Evolutionary conservation across 2,888 invertebrate genomes (phyloP), one percentile per base, ranked within the genome.

Genomic region (Aleiodes alternator): DNA sequence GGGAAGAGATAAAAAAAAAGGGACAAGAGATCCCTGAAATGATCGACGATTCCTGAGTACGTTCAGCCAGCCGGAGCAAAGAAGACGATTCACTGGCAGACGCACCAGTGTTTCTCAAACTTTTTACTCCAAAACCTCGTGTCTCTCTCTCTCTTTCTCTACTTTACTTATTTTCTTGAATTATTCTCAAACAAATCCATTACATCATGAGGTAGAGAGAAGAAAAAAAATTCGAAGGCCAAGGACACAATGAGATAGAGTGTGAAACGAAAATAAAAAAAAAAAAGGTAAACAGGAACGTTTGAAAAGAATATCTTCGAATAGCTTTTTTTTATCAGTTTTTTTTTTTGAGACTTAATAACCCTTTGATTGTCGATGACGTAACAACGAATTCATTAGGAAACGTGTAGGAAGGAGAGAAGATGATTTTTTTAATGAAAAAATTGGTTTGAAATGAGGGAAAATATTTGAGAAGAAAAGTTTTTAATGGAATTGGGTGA

Each of bases 1-100:
- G 16, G 9, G 29, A 43, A 34, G 34, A 38, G 56, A n/a, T 8
- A 38, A 61, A 34, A 61, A 61, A 34, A 16, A 34, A 16, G 70
- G 69, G 69, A 73, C 55, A 70, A 73, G 69, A 68, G 57, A 83
- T 82, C 82, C 82, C 83, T 82, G 82, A 80, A 82, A 85, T 84
- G 84, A 85, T 85, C 81, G 84, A 85, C 85, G 83, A 83, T 78
- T 80, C 81, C 81, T 79, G 70, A 79, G 79, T 79, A 76, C 76
- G 78, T 70, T 73, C 69, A 64, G 56, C 64, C 76, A 70, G 53
- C 59, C 70, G 64, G 70, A 71, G 31, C 48, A 55, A 23, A 34
- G 38, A 57, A 57, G 56, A 71, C 57, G 34, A 57, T 59, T 57
- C 48, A 43, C 34, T 50, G 59, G 23, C 16, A 48, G 50, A 59